Evolutionary conservation across 2,888 invertebrate species (phyloP).

Genomic region (Aphidius colemani): DNA sequence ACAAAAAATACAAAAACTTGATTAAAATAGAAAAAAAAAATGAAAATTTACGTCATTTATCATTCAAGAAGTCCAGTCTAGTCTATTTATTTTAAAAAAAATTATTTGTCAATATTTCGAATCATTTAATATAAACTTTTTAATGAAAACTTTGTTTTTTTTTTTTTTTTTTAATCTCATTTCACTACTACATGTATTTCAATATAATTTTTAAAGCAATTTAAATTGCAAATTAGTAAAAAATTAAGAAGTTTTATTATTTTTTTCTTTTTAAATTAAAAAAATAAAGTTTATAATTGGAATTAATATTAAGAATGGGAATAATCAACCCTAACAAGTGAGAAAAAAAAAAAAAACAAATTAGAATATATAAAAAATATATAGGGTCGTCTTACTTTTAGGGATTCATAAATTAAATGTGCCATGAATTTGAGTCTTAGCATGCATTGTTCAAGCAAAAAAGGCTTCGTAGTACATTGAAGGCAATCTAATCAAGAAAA

Average conservation of each 20-base stretch:
- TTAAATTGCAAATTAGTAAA: no score
- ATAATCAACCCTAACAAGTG: constrained; percentile 2
- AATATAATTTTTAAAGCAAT: no score
- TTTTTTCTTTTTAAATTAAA: not conserved
- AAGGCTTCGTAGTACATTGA: constrained; percentile 10
- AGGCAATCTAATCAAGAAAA: constrained; percentile 21
- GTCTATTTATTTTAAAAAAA: no score
- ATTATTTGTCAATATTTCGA: no score
- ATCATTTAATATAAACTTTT: no score
- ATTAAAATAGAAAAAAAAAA: constrained; percentile 3
- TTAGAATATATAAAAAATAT: not conserved
- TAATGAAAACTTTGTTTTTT: no score
- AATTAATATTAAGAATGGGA: not conserved
- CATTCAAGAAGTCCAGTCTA: no score
- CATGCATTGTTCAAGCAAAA: constrained; percentile 23
- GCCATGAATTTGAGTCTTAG: constrained; percentile 21
- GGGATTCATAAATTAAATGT: constrained; percentile 18
- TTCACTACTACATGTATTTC: no score
- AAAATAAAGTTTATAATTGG: constrained; percentile 10
- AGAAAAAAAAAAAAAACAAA: not conserved
- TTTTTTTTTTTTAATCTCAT: no score
- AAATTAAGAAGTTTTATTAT: no score
- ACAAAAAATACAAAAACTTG: constrained; percentile 31
- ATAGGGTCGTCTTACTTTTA: constrained; percentile 20
- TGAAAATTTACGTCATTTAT: not conserved